Evolutionary conservation across 1,140 invertebrate genomes (phyloP), one percentile per base, ranked within the genome.

Genomic region (Galleria mellonella): DNA sequence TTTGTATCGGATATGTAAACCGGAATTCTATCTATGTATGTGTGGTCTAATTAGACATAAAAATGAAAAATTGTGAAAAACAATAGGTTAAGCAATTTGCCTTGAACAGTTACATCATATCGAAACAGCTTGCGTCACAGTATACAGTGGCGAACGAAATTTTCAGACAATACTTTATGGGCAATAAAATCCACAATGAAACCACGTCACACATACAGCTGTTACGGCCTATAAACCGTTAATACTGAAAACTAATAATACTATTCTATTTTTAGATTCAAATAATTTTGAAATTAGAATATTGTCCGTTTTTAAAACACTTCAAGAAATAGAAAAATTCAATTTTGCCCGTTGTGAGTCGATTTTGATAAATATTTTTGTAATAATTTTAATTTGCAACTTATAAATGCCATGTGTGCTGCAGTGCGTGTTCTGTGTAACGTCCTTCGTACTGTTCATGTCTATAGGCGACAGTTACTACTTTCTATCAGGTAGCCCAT

Each of bases 131-230:
- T 35, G 32, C 32, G 32, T 35, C 32, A 35, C 12, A 17, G 32
- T 14, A 4, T 8, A 17, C 17, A 23, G 17, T 23, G 17, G 2
- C 17, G 17, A 6, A 23, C 17, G 35, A 17, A 11, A 37, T 37
- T 62, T 62, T 72, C 47, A 67, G 62, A 62, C 55, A 62, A 72
- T 72, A 54, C 43, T 78, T 78, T 78, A 74, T 63, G 72, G 62
- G 44, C 62, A 48, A 77, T 77, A 77, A 77, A 74, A 55, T 56
- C 56, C 53, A 76, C 60, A 62, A 65, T 66, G 60, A 63, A 59
- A 55, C 50, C 51, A 43, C 55, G 62, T 55, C 50, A 55, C 45
- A 40, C 55, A 47, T 43, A 51, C 61, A 67, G 63, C 60, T 66
- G 58, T 55, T 23, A 36, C 41, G 36, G 45, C 37, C 42, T 51